Base-by-base conservation (phyloP, 2,888 invertebrate species). In the Eristalis arbustorum region DNA sequence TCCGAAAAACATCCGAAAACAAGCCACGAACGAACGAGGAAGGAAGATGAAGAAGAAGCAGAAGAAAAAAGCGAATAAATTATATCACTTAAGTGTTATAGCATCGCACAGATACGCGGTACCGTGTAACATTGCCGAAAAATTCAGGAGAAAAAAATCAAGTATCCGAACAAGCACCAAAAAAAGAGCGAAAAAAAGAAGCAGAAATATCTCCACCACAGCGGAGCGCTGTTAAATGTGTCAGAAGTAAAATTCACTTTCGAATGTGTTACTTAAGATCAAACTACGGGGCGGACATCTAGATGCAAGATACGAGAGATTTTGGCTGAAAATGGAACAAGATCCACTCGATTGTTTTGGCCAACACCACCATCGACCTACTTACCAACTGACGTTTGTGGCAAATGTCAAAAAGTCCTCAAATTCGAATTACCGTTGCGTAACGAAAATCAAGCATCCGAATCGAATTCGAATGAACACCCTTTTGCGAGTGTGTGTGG, bases 31-130 rank as follows among this genome's bases (percentile, higher is more conserved):
- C 23, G 72, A 67, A 67, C n/a, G n/a, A 72, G 40, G 57, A 67
- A 72, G 40, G 57, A 71, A 76, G 76, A 80, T 71, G 75, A 81
- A 73, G 31, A 31, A 8, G 10, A 31, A 4, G 31, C 3, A 5
- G 31, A 77, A 72, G 8, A 74, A 71, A 49, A 59, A 59, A 59
- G 73, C 71, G 66, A 81, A 78, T 74, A 82, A 81, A 77, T 85
- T 85, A 85, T 85, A 56, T 85, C 77, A 82, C 64, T 68, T 31
- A n/a, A 42, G 34, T 64, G 74, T 84, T 84, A 84, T 79, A 57
- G 69, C 84, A 79, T 84, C 74, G 67, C 68, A 11, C 10, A 34
- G 49, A 59, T 64, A 66, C 25, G 11, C 37, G 56, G 31, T n/a
- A 62, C 62, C 72, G 76, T 84, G 72, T 81, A 72, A 76, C 72